A percentile compares a stretch with the other conserved stretches of the same genome.
Evolutionary conservation across 1,140 invertebrate species (phyloP).

Genomic region (Ceratina japonica): DNA sequence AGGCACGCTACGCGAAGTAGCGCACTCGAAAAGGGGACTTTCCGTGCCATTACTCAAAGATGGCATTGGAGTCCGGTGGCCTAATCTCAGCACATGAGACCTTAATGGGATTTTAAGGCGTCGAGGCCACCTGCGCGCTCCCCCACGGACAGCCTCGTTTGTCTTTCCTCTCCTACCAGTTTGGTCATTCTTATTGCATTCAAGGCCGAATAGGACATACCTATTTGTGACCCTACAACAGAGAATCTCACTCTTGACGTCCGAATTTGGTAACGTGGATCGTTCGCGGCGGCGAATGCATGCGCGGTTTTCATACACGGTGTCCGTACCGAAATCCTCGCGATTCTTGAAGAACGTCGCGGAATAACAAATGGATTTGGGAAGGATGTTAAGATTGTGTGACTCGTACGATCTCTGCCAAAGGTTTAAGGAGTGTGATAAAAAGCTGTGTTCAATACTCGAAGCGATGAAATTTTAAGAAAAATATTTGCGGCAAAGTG

Average conservation of each 20-base stretch:
- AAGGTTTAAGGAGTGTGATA: too few relatives aligned
- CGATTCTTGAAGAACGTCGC: neutral
- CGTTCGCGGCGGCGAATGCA: neutral
- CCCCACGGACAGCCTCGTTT: conserved; percentile 72
- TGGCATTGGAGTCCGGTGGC: conserved; percentile 72
- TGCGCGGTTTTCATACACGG: conserved; percentile 5
- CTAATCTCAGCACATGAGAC: conserved; percentile 80
- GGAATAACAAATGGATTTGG: neutral
- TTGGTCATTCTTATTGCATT: conserved; percentile 63
- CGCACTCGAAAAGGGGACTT: conserved; percentile 67
- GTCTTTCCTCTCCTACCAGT: conserved; percentile 70
- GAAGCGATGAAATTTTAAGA: too few relatives aligned
- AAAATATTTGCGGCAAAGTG: too few relatives aligned
- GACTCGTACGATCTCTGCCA: too few relatives aligned
- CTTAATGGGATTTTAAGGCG: conserved; percentile 80
- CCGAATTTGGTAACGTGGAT: conserved; percentile 37
- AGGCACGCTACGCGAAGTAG: conserved; percentile 31
- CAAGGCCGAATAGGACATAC: conserved; percentile 46
- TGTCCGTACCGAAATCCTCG: conserved; percentile 1
- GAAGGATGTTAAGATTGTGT: neutral
- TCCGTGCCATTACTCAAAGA: conserved; percentile 77
- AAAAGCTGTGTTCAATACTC: too few relatives aligned
- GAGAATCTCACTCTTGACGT: conserved; percentile 37
- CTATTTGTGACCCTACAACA: conserved; percentile 32
- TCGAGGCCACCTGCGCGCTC: conserved; percentile 76